These are phyloP conservation scores for Papilio glaucus DNA, from an alignment of 1,140 invertebrate genomes.

Conservation along the genomic window DNA sequence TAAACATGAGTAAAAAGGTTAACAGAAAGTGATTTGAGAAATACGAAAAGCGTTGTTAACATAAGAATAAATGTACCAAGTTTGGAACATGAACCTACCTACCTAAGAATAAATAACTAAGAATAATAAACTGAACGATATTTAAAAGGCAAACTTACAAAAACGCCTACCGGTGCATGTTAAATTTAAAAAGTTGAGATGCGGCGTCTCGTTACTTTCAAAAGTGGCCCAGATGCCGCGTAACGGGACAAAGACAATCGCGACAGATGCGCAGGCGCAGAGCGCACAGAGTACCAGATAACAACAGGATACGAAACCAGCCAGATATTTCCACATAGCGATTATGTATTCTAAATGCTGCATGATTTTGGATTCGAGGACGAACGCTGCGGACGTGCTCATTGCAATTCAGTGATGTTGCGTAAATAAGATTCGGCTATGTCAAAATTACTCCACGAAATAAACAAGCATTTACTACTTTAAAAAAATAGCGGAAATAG, in stretches of 20 bases:
- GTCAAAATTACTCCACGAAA: neutral
- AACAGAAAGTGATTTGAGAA: too few species aligned
- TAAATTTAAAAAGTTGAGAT: conserved; percentile 35
- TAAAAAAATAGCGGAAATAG: too few species aligned
- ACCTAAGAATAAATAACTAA: neutral
- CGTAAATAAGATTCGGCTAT: conserved; percentile 24
- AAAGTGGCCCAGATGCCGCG: conserved; percentile 78
- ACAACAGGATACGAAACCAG: conserved; percentile 24
- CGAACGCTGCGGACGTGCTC: conserved; percentile 6
- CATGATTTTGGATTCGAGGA: conserved; percentile 33
- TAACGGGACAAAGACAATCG: conserved; percentile 73
- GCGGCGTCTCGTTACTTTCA: conserved; percentile 69
- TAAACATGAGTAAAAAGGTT: too few species aligned
- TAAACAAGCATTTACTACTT: neutral
- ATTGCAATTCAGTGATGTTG: conserved; percentile 15
- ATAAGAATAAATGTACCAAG: neutral
- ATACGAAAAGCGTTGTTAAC: too few species aligned
- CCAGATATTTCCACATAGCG: conserved; percentile 25
- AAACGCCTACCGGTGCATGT: neutral
- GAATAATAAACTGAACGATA: neutral
- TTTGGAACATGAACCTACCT: neutral
- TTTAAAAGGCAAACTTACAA: conserved; percentile 3
- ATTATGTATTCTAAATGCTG: conserved; percentile 31
- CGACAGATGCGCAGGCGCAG: conserved; percentile 58
- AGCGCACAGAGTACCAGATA: neutral